Base-by-base conservation (phyloP, 2,888 invertebrate species). In the Mimas tiliae region DNA sequence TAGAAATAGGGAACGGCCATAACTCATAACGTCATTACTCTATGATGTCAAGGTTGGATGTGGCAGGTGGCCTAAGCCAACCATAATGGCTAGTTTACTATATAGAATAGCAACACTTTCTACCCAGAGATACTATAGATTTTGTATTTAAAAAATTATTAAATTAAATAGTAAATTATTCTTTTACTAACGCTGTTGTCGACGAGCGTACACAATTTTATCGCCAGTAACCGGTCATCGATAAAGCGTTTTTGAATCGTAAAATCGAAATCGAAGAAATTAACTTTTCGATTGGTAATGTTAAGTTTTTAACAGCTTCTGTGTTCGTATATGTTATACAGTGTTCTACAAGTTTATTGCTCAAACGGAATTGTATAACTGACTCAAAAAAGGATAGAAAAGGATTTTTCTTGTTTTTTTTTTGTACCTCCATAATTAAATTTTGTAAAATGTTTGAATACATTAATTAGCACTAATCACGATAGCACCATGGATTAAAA, bases 231-330 rank as follows among this genome's bases (percentile, higher is more conserved):
- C 69, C 70, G 76, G 76, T 80, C 80, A 77, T 77, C 84, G 81
- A 81, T 80, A 82, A 82, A 79, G 74, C 72, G 72, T 73, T 77
- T 77, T 74, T 34, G 69, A 77, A 64, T 81, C 76, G 73, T 84
- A 80, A 85, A 82, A 75, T 77, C 68, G 68, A 73, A 74, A 83
- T 80, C 76, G 75, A 82, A 78, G 75, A 74, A 74, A 72, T 70
- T 70, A 67, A 63, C 47, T 67, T 69, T 65, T 67, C 66, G 66
- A 67, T 68, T 63, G 51, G 58, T 42, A 58, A 53, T 58, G 42
- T 62, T 34, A 14, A 16, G 33, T 55, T 42, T n/a, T 58, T 42
- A 58, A 42, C 38, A 19, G 42, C 58, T 38, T 38, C 16, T 58
- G 58, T 58, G 53, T 55, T 53, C 19, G 19, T 52, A 14, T 11